Percentiles rank a stretch among this genome's conserved stretches.
Evolutionary conservation across 2,888 invertebrate species (phyloP).

Genomic region (Drosophila peninsularis): DNA sequence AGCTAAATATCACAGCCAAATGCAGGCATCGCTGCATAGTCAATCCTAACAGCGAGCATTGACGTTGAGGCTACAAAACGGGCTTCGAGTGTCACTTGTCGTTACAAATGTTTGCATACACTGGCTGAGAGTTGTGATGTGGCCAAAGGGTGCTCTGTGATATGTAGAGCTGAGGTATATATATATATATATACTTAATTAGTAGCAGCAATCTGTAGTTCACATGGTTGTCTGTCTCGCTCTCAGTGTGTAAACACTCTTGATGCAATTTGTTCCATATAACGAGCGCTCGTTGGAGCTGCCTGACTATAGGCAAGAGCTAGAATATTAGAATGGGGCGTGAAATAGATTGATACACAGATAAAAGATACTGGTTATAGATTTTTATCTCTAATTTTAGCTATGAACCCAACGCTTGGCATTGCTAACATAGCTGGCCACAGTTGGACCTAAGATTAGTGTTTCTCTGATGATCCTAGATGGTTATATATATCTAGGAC

Average conservation of each 20-base stretch:
- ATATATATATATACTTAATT: background rate
- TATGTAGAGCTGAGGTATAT: too few relatives aligned
- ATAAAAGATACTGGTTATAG: too few relatives aligned
- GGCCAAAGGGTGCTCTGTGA: background rate
- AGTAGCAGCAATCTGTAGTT: background rate
- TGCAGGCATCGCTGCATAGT: slow-evolving; percentile 26
- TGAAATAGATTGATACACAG: too few relatives aligned
- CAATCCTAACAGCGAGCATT: slow-evolving; percentile 13
- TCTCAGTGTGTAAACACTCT: background rate
- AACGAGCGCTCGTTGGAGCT: too few relatives aligned
- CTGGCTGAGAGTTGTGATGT: background rate
- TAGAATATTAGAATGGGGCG: too few relatives aligned
- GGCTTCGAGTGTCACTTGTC: slow-evolving; percentile 18
- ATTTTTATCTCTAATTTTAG: too few relatives aligned
- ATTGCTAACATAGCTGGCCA: too few relatives aligned
- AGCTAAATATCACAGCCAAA: slow-evolving; percentile 63
- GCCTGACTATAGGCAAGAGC: too few relatives aligned
- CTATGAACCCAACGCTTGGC: too few relatives aligned
- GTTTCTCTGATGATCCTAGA: too few relatives aligned
- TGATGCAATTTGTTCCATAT: background rate
- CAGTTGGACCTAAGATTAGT: too few relatives aligned
- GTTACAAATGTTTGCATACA: slow-evolving; percentile 6
- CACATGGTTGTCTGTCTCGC: background rate
- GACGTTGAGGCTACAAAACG: slow-evolving; percentile 3
- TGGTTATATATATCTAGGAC: too few relatives aligned